Evolutionary conservation across 2,113 vertebrate genomes (phyloP).

Genomic region (Lamprotornis superbus): DNA sequence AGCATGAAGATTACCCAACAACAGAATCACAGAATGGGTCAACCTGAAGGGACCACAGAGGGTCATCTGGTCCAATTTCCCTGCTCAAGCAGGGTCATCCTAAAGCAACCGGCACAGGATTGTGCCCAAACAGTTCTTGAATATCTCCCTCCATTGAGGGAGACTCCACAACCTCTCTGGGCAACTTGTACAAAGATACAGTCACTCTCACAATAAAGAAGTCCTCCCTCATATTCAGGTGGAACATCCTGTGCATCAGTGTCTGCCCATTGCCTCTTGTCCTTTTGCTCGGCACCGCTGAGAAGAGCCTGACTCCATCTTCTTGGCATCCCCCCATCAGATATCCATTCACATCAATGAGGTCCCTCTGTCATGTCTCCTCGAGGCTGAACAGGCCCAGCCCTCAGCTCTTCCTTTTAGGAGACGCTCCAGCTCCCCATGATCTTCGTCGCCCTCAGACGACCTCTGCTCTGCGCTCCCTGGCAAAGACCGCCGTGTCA

Average conservation of each 20-base stretch:
- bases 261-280: background rate
- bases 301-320: background rate
- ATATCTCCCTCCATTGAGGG: too few relatives aligned
- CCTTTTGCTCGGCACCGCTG: background rate
- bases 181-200: background rate
- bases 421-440: rapidly evolving
- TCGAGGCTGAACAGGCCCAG: background rate
- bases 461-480: background rate
- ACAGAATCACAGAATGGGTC: background rate
- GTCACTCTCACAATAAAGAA: background rate
- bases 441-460: too few relatives aligned
- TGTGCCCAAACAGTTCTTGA: background rate
- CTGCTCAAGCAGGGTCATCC: background rate
- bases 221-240: background rate
- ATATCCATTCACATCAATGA: too few relatives aligned
- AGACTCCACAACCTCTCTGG: background rate
- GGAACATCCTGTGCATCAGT: background rate
- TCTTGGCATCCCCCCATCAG: too few relatives aligned
- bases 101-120: background rate
- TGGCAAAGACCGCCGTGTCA: background rate
- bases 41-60: background rate
- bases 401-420: background rate
- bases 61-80: background rate
- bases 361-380: background rate
- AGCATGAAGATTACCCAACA: background rate